Base-by-base conservation (phyloP, 2,797 vertebrate species). In the Lemur catta region DNA sequence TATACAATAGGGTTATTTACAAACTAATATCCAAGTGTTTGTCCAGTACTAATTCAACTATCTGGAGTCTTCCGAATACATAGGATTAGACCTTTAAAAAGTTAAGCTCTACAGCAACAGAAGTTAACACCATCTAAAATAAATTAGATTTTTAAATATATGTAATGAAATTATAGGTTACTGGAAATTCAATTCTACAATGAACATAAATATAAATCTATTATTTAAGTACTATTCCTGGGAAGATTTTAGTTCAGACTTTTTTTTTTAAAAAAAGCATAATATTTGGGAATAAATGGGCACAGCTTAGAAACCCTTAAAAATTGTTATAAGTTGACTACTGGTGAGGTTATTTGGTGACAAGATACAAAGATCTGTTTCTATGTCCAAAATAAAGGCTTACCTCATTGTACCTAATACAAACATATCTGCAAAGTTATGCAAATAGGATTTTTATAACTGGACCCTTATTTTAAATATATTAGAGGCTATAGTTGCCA, bases 151-250 rank as follows among this genome's bases (percentile, higher is more conserved):
- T 94, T 80, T 57, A 96, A 93, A 95, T 81, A 88, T 28, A 79
- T n/a, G 15, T 65, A 80, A 91, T 80, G 59, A 93, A 97, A 97
- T 55, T 88, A 69, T 6, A 85, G 57, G n/a, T 78, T 57, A 94
- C 24, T 85, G 26, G 59, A 90, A 94, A 93, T 63, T 78, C 69
- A 85, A 82, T 86, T 91, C 85, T 93, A 95, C 30, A 84, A 65
- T 89, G 59, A 86, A 76, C 89, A 97, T 89, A 97, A 96, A 85
- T 88, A 91, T 59, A 85, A 94, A 88, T 72, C 84, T 89, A 78
- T 48, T 94, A 50, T 46, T 79, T 94, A 97, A 95, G 59, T 84
- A 93, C 33, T 85, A 90, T 84, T 76, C 12, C 75, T 24, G 52
- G 82, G n/a, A 92, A 93, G 33, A 93, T 82, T 92, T 94, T 78